phyloP scores from a whole-genome alignment of 2,888 invertebrate genomes.

The Acanthosoma haemorrhoidale region DNA sequence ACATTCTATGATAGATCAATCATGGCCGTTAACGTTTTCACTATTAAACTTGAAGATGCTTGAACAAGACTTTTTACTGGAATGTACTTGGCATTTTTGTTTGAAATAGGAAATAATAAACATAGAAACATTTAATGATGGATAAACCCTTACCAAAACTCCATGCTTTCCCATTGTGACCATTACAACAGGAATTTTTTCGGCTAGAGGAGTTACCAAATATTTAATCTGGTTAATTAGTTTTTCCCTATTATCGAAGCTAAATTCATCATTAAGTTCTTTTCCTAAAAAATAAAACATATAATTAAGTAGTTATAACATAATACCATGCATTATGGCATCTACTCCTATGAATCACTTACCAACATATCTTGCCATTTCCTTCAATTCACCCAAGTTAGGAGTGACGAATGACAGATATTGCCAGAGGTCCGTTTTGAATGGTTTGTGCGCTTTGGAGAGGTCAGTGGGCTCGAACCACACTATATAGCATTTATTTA shows the following conservation, averaged over 20 bases:
- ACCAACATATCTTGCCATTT: constrained; percentile 52
- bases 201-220: constrained; percentile 29
- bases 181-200: constrained; percentile 38
- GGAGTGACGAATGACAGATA: constrained; percentile 65
- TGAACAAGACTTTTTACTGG: too few relatives aligned
- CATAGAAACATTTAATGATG: neutral
- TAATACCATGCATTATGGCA: neutral
- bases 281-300: neutral
- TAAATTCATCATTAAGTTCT: constrained; percentile 26
- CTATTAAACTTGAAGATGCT: too few relatives aligned
- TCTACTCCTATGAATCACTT: neutral
- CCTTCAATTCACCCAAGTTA: constrained; percentile 69
- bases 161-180: constrained; percentile 41
- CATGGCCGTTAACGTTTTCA: too few relatives aligned
- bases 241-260: neutral
- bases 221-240: constrained; percentile 31
- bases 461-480: constrained; percentile 88
- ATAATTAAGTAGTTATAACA: too few relatives aligned
- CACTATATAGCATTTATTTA: constrained; percentile 52
- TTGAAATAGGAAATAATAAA: neutral
- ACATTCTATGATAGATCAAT: too few relatives aligned
- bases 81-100: neutral
- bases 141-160: constrained; percentile 38
- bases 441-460: constrained; percentile 67
- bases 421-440: constrained; percentile 50